These are phyloP conservation scores for Bubo bubo DNA, from an alignment of 2,113 vertebrate species.

Conservation along the genomic window DNA sequence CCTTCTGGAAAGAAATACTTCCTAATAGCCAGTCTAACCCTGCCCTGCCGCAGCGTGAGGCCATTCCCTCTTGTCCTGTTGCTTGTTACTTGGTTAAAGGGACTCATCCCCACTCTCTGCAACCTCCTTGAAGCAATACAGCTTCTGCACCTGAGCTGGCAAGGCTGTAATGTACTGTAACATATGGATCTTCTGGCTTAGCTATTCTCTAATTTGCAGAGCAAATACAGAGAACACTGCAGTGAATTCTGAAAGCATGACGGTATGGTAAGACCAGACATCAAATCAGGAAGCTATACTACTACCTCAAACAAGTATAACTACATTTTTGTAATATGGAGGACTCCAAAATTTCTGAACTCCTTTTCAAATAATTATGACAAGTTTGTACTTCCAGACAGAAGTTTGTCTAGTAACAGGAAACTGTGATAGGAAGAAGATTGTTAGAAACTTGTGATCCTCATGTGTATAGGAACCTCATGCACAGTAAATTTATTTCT, in stretches of 20 bases:
- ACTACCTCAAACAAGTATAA: neutral
- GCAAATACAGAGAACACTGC: neutral
- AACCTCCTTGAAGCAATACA: neutral
- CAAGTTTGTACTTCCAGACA: neutral
- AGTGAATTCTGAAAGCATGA: neutral
- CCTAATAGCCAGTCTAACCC: too few relatives aligned
- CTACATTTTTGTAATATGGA: neutral
- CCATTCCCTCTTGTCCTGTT: too few relatives aligned
- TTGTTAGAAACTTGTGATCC: neutral
- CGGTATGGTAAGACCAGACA: neutral
- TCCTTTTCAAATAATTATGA: neutral
- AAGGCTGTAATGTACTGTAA: neutral
- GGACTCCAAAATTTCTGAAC: neutral
- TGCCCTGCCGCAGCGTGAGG: too few relatives aligned
- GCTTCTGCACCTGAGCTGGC: neutral
- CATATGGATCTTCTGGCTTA: neutral
- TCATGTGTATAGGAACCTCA: neutral
- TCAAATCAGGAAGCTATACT: neutral
- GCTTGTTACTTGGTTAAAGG: too few relatives aligned
- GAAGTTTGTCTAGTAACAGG: neutral
- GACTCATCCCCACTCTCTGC: too few relatives aligned
- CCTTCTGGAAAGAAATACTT: too few relatives aligned
- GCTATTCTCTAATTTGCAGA: neutral
- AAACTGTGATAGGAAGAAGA: neutral
- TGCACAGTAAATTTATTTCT: neutral